phyloP scores from a whole-genome alignment of 1,140 invertebrate species.

The Aphidius gifuensis region DNA sequence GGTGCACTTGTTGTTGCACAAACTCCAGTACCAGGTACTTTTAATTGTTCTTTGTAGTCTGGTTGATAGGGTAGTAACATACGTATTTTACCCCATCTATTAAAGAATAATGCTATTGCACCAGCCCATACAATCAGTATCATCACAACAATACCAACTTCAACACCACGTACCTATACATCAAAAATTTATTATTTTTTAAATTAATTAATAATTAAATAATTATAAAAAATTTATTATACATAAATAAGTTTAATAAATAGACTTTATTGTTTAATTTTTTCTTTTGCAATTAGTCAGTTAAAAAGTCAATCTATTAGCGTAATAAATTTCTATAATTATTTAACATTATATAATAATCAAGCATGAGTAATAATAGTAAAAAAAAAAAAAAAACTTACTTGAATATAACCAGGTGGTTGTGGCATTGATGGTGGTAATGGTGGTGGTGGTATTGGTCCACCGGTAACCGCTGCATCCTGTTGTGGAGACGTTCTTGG shows the following conservation, averaged over 20 bases:
- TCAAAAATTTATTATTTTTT: no score
- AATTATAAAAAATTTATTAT: no score
- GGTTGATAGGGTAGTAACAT: slow-evolving; percentile 91
- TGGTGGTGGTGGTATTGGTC: slow-evolving; percentile 45
- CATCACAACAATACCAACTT: slow-evolving; percentile 82
- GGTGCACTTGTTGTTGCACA: slow-evolving; percentile 61
- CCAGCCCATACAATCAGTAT: slow-evolving; percentile 84
- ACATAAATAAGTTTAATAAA: no score
- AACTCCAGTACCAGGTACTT: slow-evolving; percentile 75
- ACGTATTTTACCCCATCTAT: slow-evolving; percentile 88
- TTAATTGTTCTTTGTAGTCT: slow-evolving; percentile 81
- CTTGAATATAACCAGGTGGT: slow-evolving; percentile 49
- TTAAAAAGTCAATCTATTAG: no score
- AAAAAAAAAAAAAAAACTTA: slow-evolving; percentile 25
- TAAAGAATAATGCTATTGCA: slow-evolving; percentile 86
- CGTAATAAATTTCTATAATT: no score
- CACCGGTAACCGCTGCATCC: slow-evolving; percentile 59
- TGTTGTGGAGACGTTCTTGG: slow-evolving; percentile 70
- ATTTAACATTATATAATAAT: no score
- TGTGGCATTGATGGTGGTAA: slow-evolving; percentile 47
- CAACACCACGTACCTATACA: slow-evolving; percentile 77
- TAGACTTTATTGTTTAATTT: no score
- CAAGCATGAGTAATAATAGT: no score
- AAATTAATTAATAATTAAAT: no score
- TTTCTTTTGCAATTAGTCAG: no score